phyloP scores from a whole-genome alignment of 2,888 invertebrate genomes.

The Oconnorella tubifera region DNA sequence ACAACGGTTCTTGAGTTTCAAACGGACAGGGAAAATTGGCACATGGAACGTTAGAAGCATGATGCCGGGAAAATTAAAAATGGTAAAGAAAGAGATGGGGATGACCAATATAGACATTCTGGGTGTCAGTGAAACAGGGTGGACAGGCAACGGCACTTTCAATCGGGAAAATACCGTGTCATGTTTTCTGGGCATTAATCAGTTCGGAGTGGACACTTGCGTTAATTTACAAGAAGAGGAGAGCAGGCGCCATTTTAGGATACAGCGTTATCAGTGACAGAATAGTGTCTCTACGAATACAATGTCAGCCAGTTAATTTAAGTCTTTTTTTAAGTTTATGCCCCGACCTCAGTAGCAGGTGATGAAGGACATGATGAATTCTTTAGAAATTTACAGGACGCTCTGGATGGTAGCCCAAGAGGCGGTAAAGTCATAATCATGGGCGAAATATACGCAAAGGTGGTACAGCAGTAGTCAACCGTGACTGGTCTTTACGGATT shows the following conservation, averaged over 20 bases:
- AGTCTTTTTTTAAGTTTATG: too few species aligned
- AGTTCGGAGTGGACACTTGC: not conserved
- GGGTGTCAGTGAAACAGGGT: not conserved
- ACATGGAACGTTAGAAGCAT: not conserved
- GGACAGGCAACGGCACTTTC: too few species aligned
- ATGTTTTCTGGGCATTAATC: not conserved
- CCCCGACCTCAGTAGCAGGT: too few species aligned
- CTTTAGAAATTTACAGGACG: too few species aligned
- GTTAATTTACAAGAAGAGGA: not conserved
- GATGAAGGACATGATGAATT: too few species aligned
- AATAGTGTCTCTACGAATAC: not conserved
- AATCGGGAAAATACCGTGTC: not conserved
- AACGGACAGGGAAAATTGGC: not conserved
- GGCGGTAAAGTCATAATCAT: too few species aligned
- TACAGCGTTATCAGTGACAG: not conserved
- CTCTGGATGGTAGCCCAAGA: too few species aligned
- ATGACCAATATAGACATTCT: not conserved
- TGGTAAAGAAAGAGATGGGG: not conserved
- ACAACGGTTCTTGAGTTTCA: not conserved
- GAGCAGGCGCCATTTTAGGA: not conserved
- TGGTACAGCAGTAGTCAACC: too few species aligned
- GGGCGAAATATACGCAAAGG: too few species aligned
- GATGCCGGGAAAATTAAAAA: not conserved
- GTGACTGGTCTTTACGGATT: too few species aligned
- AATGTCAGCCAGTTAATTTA: not conserved